Evolutionary conservation across 2,888 invertebrate genomes (phyloP).

Genomic region (Troides helena): DNA sequence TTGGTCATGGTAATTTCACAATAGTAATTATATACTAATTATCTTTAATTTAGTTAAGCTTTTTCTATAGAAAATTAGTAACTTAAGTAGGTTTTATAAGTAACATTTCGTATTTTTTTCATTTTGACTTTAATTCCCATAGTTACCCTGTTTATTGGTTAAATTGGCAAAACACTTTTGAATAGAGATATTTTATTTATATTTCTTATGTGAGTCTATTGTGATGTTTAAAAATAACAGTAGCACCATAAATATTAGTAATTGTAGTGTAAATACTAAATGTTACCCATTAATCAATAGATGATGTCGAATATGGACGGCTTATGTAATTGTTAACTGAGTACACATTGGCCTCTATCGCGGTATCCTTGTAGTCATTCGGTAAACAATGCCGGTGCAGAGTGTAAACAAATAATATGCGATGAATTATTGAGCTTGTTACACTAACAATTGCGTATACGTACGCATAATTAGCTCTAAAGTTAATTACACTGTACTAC

Average conservation of each 20-base stretch:
- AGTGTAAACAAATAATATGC: conserved; percentile 69
- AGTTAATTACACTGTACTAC: conserved; percentile 39
- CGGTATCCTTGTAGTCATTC: conserved; percentile 71
- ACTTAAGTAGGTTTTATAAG: not conserved
- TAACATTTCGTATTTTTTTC: too few species aligned
- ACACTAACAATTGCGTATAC: conserved; percentile 40
- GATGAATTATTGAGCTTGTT: conserved; percentile 63
- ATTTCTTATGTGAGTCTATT: not conserved
- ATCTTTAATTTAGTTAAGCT: not conserved
- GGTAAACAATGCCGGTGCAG: conserved; percentile 65
- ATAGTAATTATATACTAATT: not conserved
- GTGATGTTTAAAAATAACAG: not conserved
- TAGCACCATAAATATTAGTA: not conserved
- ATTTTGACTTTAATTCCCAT: not conserved
- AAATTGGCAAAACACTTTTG: not conserved
- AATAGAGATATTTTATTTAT: not conserved
- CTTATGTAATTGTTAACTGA: conserved; percentile 75
- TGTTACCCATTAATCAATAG: conserved; percentile 54
- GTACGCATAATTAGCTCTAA: conserved; percentile 42
- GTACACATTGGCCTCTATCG: conserved; percentile 67
- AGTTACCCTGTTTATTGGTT: not conserved
- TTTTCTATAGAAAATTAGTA: not conserved
- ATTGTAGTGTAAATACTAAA: conserved; percentile 35
- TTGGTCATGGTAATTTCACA: conserved; percentile 3
- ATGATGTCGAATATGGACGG: conserved; percentile 54